Evolutionary conservation across 2,888 invertebrate genomes (phyloP), one percentile per base, ranked within the genome.

Genomic region (Tenthredo distinguenda): DNA sequence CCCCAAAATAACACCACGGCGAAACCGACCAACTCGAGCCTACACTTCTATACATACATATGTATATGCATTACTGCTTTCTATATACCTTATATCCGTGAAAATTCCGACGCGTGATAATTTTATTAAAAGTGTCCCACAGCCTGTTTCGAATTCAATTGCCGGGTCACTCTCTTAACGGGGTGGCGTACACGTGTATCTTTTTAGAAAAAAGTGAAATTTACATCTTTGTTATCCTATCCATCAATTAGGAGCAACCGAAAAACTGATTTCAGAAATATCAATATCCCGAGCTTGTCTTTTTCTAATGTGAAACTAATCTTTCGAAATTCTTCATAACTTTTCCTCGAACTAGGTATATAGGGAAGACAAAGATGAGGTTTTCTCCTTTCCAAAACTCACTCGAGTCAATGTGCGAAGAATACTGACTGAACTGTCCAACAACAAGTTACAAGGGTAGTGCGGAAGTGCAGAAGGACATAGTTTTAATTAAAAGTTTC

Each of bases 41-140:
- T 21, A 40, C 37, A 62, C 37, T 34, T 62, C 40, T 62, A 12
- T 9, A 31, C 15, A 76, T 43, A 21, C 43, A 43, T 21, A 43
- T 18, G 7, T 40, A 77, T 77, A 55, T 50, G 50, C 55, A 55
- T 31, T n/a, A 21, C 43, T 34, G 34, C n/a, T 31, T 76, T 72
- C 34, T 7, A 47, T 50, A 50, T 47, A 76, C 12, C 9, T 12
- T 31, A 47, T 15, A 34, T 21, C 55, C 34, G 31, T 47, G 50
- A n/a, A 55, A 79, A 58, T 55, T 31, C 55, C 34, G n/a, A 58
- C 37, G 21, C 50, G 55, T 55, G 79, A 50, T 50, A 79, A 79
- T 79, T 79, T 55, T 55, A 55, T 79, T 58, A 79, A 79, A 79
- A 21, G 79, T n/a, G 10, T 79, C 34, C 37, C n/a, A n/a, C 55